These are phyloP conservation scores for Heliconius himera DNA, from an alignment of 1,140 invertebrate genomes.

Conservation along the genomic window DNA sequence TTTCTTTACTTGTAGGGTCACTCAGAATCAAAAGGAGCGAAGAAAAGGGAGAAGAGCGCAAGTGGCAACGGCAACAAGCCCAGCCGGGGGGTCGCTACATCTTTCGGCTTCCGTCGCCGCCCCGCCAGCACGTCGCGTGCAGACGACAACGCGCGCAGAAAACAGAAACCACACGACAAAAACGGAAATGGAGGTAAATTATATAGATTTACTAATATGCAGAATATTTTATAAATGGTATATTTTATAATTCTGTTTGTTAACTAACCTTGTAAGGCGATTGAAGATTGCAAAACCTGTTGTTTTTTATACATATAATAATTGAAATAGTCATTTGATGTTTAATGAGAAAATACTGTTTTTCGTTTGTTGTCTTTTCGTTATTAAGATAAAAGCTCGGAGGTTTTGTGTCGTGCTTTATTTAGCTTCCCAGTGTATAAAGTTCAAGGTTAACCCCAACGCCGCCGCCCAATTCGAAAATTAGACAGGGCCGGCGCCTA, in stretches of 20 bases:
- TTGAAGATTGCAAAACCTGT: not conserved
- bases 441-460: not conserved
- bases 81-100: constrained; percentile 85
- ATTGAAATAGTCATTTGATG: not conserved
- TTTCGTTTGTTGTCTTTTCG: not conserved
- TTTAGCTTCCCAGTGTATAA: not conserved
- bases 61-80: constrained; percentile 71
- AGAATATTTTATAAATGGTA: not conserved
- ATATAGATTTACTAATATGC: not conserved
- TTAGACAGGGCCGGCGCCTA: not conserved
- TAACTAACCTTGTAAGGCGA: not conserved
- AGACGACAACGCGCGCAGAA: constrained; percentile 67
- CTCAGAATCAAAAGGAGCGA: constrained; percentile 82
- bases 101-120: constrained; percentile 86
- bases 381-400: not conserved
- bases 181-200: constrained; percentile 79
- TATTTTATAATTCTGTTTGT: not conserved
- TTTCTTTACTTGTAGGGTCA: constrained; percentile 64
- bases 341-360: not conserved
- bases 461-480: not conserved
- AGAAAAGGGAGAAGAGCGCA: constrained; percentile 80
- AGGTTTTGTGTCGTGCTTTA: not conserved
- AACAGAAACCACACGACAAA: constrained; percentile 68
- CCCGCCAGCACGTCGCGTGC: constrained; percentile 82
- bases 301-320: not conserved